Evolutionary conservation across 2,888 invertebrate species (phyloP), one percentile per base, ranked within the genome.

Genomic region (Frankliniella fusca): DNA sequence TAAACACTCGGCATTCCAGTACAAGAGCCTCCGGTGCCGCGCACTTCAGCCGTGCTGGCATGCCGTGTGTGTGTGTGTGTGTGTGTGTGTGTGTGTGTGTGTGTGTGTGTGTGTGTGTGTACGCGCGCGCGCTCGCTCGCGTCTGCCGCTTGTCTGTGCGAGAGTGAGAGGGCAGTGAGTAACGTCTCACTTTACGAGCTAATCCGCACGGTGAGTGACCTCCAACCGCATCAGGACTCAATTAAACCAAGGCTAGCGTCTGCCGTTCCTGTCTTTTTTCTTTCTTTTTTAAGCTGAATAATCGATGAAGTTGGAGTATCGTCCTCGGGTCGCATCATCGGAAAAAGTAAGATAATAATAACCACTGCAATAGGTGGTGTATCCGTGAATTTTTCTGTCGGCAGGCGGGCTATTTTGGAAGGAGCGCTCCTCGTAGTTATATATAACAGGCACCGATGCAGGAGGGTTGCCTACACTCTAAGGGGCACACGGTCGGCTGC

Each of bases 161-260:
- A 20, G 54, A 54, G 54, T 54, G 54, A 54, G 54, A 54, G 54
- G 15, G 18, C 61, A n/a, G 61, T 61, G 61, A 61, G 70, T 76
- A 76, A 76, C 70, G 70, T 76, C 70, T 76, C 70, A 76, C 70
- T 76, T 76, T 76, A 76, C 70, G 70, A 76, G 70, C 70, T 76
- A 27, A 76, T 76, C 70, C 70, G 27, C 70, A 27, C 70, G 70
- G 70, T 76, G 70, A 76, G 70, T 76, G 70, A 76, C 70, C 70
- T 27, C 70, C 70, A 38, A 38, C 38, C 38, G 38, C 38, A 20
- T 5, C 54, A 54, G 54, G 23, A 23, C 70, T 76, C 70, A 76
- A 76, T 76, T 76, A 76, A 76, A 76, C 70, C 70, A 76, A 76
- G 70, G 70, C 23, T 76, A 76, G 27, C 27, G 23, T 76, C 70